Percentiles rank a stretch among this genome's conserved stretches.
phyloP scores from a whole-genome alignment of 2,888 invertebrate species.

The Oxytorus armatus region DNA sequence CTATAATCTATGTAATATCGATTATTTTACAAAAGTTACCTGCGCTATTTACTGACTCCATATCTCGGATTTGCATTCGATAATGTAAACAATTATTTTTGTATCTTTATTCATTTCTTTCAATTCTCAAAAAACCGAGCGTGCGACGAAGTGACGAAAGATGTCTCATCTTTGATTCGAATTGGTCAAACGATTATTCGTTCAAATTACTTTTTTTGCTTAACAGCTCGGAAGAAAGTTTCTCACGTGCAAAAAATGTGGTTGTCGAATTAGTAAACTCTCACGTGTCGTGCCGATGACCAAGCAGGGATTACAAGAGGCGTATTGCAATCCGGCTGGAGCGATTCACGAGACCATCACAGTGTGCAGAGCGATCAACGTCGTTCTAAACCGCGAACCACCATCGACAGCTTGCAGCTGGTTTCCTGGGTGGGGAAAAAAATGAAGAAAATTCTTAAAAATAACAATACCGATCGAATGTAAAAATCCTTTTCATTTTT shows the following conservation, averaged over 20 bases:
- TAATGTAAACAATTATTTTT: no score
- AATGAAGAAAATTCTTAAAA: conserved; percentile 68
- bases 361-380: conserved; percentile 86
- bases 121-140: no score
- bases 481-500: conserved; percentile 21
- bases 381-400: conserved; percentile 84
- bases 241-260: conserved; percentile 86
- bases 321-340: conserved; percentile 92
- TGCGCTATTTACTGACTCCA: no score
- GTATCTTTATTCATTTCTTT: no score
- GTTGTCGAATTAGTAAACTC: conserved; percentile 86
- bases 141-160: no score
- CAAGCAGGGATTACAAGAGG: conserved; percentile 91
- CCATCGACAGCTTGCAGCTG: conserved; percentile 91
- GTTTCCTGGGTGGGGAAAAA: conserved; percentile 90
- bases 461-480: conserved; percentile 43
- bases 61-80: no score
- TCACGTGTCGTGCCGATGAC: conserved; percentile 92
- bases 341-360: conserved; percentile 93
- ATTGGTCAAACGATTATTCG: no score
- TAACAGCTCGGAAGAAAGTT: conserved; percentile 71
- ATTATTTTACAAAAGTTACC: no score
- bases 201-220: conserved; percentile 19
- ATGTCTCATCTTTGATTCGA: no score
- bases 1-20: no score